Evolutionary conservation across 1,140 invertebrate genomes (phyloP), one percentile per base, ranked within the genome.

Genomic region (Lepidurus arcticus): DNA sequence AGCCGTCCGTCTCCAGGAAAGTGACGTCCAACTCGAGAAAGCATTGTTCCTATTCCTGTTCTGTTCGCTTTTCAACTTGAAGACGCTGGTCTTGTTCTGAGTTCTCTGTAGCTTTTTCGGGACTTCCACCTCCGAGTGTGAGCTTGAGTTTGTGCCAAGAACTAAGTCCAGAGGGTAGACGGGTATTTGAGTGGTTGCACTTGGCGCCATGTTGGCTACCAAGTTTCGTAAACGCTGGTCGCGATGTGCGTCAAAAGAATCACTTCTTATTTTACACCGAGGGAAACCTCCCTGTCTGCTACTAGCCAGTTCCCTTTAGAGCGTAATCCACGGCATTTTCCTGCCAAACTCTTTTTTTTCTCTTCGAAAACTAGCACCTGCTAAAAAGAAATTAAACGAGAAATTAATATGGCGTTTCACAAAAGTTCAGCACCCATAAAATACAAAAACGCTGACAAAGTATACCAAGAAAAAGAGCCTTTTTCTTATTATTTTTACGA

Each of bases 11-110:
- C 53, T 13, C 53, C 53, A n/a, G 53, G 53, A 13, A 13, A 65
- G 53, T 65, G 53, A 65, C 53, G 53, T 65, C 53, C 53, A 65
- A 65, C 21, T 65, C 9, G 53, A 65, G n/a, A 65, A 13, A 0
- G 53, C 53, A 65, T 65, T 65, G 53, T 65, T 65, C 53, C 53
- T 65, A 65, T 65, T 65, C 53, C 53, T 65, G 53, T 13, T 65
- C 53, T 65, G 53, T 13, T 65, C 4, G 53, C 53, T 65, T 65
- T 13, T 21, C 53, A 7, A 65, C 34, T 34, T 34, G 53, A 65
- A 13, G 53, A 21, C 21, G 8, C 6, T 65, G 53, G 16, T 65
- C 53, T 16, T 21, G 53, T 65, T 65, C 53, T 8, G 53, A 13
- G 16, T 65, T 13, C 21, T 65, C 53, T 21, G 53, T 65, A 65